Conservation (phyloP, 2,797 vertebrate genomes). For the Carapus acus region DNA sequence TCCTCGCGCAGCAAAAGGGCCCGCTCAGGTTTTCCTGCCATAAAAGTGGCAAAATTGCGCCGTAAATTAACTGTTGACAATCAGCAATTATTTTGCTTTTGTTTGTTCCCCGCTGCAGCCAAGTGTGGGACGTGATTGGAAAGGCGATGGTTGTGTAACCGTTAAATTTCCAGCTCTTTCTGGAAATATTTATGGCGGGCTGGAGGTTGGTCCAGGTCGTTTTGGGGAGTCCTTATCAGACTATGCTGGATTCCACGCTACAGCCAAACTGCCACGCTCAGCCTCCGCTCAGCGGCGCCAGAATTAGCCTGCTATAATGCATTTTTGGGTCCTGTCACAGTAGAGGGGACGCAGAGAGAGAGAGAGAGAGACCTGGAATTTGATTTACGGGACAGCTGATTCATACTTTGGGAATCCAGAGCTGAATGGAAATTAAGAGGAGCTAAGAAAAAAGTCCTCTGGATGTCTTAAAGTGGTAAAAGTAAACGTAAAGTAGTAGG, state of each 20-base stretch:
- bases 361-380: slow-evolving; percentile 37
- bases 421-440: slow-evolving; percentile 42
- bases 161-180: slow-evolving; percentile 35
- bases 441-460: slow-evolving; percentile 36
- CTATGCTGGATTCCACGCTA: slow-evolving; percentile 41
- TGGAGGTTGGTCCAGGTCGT: slow-evolving; percentile 49
- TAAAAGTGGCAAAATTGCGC: too few species aligned
- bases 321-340: slow-evolving; percentile 53
- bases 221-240: slow-evolving; percentile 51
- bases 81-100: too few species aligned
- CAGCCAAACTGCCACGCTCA: slow-evolving; percentile 50
- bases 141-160: slow-evolving; percentile 15
- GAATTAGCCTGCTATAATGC: slow-evolving; percentile 45
- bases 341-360: slow-evolving; percentile 44
- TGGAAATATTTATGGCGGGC: slow-evolving; percentile 54
- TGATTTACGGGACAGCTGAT: slow-evolving; percentile 42
- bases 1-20: too few species aligned
- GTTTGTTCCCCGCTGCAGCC: too few species aligned
- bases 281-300: slow-evolving; percentile 29
- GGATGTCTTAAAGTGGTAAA: slow-evolving; percentile 7
- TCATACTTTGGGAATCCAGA: slow-evolving; percentile 47
- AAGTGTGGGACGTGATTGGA: too few species aligned
- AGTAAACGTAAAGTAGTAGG: too few species aligned
- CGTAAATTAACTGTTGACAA: too few species aligned
- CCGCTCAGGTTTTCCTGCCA: too few species aligned